These are phyloP conservation scores for Epinephelus awoara DNA, from an alignment of 2,797 vertebrate genomes.

Conservation along the genomic window DNA sequence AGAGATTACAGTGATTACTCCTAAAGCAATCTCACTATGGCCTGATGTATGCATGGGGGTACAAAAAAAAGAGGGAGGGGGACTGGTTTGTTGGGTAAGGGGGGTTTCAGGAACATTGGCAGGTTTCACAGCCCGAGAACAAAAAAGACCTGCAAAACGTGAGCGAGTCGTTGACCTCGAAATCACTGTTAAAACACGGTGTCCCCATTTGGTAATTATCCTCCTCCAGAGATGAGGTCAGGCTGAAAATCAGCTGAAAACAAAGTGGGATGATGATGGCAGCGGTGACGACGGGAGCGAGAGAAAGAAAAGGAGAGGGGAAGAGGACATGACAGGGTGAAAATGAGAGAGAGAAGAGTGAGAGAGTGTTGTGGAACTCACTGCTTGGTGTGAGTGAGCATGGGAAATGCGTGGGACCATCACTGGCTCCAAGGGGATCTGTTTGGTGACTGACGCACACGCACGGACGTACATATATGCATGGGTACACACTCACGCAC, in stretches of 20 bases:
- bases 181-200: constrained; percentile 78
- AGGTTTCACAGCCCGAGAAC: constrained; percentile 57
- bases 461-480: constrained; percentile 26
- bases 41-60: constrained; percentile 58
- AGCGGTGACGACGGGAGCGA: constrained; percentile 60
- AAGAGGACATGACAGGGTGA: constrained; percentile 67
- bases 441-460: constrained; percentile 68
- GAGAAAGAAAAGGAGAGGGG: constrained; percentile 68
- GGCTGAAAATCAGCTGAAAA: constrained; percentile 79
- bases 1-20: constrained; percentile 70
- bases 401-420: constrained; percentile 87
- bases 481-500: constrained; percentile 25
- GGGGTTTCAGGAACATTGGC: constrained; percentile 41
- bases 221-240: constrained; percentile 81
- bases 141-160: constrained; percentile 72
- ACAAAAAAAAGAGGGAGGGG: background rate
- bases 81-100: no score
- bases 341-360: constrained; percentile 58
- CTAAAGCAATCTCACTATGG: constrained; percentile 66
- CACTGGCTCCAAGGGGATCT: constrained; percentile 72
- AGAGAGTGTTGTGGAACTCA: constrained; percentile 77
- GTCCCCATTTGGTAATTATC: constrained; percentile 84
- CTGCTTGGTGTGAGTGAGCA: constrained; percentile 86
- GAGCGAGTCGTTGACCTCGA: constrained; percentile 75
- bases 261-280: constrained; percentile 78